Evolutionary conservation across 2,113 vertebrate genomes (phyloP).

Genomic region (Hypocryptadius cinnamomeus): DNA sequence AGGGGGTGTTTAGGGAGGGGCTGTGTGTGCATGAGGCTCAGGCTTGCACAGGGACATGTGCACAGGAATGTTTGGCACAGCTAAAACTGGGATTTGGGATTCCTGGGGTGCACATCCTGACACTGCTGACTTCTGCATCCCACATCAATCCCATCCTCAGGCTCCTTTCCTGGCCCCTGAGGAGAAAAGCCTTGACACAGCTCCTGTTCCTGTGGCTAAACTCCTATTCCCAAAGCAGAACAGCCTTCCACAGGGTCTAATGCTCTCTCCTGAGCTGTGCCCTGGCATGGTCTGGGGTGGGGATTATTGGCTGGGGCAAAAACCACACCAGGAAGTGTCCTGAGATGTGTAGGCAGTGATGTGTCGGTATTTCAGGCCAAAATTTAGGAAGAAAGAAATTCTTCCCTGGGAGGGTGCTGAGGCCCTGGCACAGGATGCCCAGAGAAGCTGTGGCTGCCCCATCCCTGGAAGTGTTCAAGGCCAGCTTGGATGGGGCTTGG

Average conservation of each 20-base stretch:
- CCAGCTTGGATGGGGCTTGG: rapidly evolving
- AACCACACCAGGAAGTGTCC: not conserved
- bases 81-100: not conserved
- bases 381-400: not conserved
- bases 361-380: not conserved
- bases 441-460: not conserved
- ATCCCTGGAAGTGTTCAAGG: not conserved
- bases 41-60: rapidly evolving
- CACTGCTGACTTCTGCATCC: not conserved
- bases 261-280: not conserved
- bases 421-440: not conserved
- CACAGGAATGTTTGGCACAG: not conserved
- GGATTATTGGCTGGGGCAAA: not conserved
- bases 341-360: not conserved
- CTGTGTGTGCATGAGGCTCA: not conserved
- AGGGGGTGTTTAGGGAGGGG: not conserved
- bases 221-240: not conserved
- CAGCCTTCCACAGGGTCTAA: not conserved
- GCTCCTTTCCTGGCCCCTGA: not conserved
- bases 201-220: not conserved
- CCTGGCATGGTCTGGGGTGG: not conserved
- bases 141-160: not conserved
- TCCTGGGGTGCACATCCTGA: rapidly evolving
- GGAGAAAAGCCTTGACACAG: not conserved
- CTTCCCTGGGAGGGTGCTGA: rapidly evolving